Percentiles rank a stretch among this genome's conserved stretches.
phyloP scores from a whole-genome alignment of 2,797 vertebrate species.

The Alcedo quadribrachys region DNA sequence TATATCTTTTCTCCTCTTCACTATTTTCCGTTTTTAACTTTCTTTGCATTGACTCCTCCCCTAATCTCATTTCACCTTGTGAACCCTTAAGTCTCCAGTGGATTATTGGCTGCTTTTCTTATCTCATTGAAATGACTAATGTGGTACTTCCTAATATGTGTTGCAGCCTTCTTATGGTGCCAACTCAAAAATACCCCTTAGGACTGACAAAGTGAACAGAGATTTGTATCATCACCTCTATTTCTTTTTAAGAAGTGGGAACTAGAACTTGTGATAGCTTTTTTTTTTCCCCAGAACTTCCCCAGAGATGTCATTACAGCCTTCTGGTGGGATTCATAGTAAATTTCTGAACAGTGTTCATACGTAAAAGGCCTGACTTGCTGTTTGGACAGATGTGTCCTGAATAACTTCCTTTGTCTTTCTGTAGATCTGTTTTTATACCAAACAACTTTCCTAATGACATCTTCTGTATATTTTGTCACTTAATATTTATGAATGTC shows the following conservation, averaged over 20 bases:
- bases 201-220: not conserved
- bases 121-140: not conserved
- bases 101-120: not conserved
- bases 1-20: accelerated
- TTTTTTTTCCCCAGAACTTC: conserved; percentile 6
- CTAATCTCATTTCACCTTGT: not conserved
- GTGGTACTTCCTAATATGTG: not conserved
- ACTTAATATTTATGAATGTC: not conserved
- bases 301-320: not conserved
- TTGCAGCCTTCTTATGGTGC: not conserved
- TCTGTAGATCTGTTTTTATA: not conserved
- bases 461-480: not conserved
- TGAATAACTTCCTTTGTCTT: conserved; percentile 19
- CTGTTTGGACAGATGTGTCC: not conserved
- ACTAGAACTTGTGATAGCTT: not conserved
- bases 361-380: not conserved
- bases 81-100: not conserved
- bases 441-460: not conserved
- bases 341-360: not conserved
- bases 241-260: not conserved
- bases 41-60: not conserved
- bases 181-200: not conserved
- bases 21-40: not conserved
- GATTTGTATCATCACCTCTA: not conserved
- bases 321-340: not conserved